These are phyloP conservation scores for Nycteola revayana DNA, from an alignment of 2,888 invertebrate species.

Conservation along the genomic window DNA sequence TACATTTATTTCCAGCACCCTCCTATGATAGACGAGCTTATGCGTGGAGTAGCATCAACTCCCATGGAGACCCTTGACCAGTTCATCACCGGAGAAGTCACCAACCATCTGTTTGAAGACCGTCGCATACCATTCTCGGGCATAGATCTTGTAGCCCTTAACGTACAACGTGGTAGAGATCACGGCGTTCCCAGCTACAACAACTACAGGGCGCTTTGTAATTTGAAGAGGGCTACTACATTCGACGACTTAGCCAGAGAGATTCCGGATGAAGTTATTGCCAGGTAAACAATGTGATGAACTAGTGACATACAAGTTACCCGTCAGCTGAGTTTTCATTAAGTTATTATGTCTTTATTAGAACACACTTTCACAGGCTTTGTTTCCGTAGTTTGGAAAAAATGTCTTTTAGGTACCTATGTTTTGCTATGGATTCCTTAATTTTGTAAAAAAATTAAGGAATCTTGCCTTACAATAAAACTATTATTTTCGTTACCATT, in stretches of 20 bases:
- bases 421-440: too few species aligned
- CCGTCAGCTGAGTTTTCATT: too few species aligned
- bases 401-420: too few species aligned
- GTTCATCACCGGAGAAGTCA: slow-evolving; percentile 96
- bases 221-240: slow-evolving; percentile 90
- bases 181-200: slow-evolving; percentile 95
- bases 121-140: slow-evolving; percentile 95
- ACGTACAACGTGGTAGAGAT: slow-evolving; percentile 93
- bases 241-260: slow-evolving; percentile 95
- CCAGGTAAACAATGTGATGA: too few species aligned
- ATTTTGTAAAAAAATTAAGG: too few species aligned
- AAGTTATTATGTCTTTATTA: too few species aligned
- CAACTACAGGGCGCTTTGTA: slow-evolving; percentile 94
- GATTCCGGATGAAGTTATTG: slow-evolving; percentile 92
- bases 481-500: too few species aligned
- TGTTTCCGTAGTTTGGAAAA: too few species aligned
- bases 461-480: too few species aligned
- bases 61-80: slow-evolving; percentile 97
- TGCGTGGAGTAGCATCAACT: slow-evolving; percentile 91
- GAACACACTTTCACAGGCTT: too few species aligned
- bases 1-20: slow-evolving; percentile 77
- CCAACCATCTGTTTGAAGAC: slow-evolving; percentile 97
- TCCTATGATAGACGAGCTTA: slow-evolving; percentile 91
- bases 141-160: slow-evolving; percentile 94
- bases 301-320: too few species aligned